Base-by-base conservation (phyloP, 2,888 invertebrate genomes). In the Rotaria socialis region DNA sequence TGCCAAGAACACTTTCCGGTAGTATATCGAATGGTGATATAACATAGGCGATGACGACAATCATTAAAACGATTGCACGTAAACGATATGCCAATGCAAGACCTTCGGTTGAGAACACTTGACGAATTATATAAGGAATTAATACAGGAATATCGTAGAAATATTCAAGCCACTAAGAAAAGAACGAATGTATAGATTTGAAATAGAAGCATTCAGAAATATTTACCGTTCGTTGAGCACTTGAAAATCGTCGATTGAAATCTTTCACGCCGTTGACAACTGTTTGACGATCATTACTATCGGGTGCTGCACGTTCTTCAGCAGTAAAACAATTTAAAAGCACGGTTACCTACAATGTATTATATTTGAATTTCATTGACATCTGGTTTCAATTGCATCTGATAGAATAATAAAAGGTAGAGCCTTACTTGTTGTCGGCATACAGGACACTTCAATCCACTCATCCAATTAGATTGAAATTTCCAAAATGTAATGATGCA, bases 1-100 rank as follows among this genome's bases (percentile, higher is more conserved):
- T 87, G 41, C 93, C 93, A 89, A 93, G 92, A 7, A 91, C 91
- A 47, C 92, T 92, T 89, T 93, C 93, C 4, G 93, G 93, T 84
- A 93, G 89, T 87, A 93, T 90, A 89, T 93, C 93, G 50, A 93
- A 89, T 8, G 93, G 93, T 50, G 91, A 91, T 50, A 93, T 88
- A 67, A 93, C 90, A 89, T 93, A 93, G 84, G 92, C 87, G 35
- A 92, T 85, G 8, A 91, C 92, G 11, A 90, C 90, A 7, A 92
- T 43, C 86, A 92, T 89, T 87, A 92, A 91, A n/a, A 92, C 88
- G 55, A 92, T 88, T n/a, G 93, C 90, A 10, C 93, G 90, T 10
- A 92, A 87, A 43, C 92, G 91, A 88, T 92, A 92, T 90, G 92
- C 90, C 88, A 91, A 90, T 88, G 92, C 89, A 14, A 93, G 89